Base-by-base conservation (phyloP, 1,140 invertebrate genomes). In the Laupala kohalensis region DNA sequence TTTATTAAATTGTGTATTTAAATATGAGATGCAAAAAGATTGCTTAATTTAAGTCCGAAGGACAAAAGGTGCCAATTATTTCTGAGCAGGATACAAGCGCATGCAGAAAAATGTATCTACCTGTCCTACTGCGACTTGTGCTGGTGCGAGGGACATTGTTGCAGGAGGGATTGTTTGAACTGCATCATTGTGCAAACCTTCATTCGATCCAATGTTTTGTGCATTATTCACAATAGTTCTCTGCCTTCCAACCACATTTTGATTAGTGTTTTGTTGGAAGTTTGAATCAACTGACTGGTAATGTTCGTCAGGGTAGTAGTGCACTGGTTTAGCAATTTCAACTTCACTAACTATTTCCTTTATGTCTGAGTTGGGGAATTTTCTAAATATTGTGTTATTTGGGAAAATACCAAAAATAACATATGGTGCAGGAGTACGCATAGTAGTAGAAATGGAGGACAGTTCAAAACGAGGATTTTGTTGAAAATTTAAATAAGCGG, bases 351-450 rank as follows among this genome's bases (percentile, higher is more conserved):
- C 72, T 27, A 70, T 70, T 67, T 73, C 72, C 30, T 37, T 69
- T 15, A 70, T 26, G 29, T 70, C 63, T 29, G 72, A 70, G 30
- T 73, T 70, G 25, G 72, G 72, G 23, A 70, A 28, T 63, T 73
- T 73, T 26, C 72, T 26, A 65, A 73, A 73, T 15, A 73, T 63
- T 13, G 72, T 73, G 6, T 64, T 64, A 29, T 73, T 73, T 37
- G 72, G 72, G 64, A 70, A 73, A 23, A 73, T 73, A 5, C 72
- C 72, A 70, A 70, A 73, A 24, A 73, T 73, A 26, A 73, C 72
- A 67, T 70, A 73, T 26, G 72, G 72, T n/a, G 28, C 68, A 12
- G 72, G 72, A 15, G 72, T 73, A 26, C 65, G 69, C 25, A 25
- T 9, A 37, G 72, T 73, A 53, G 67, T 68, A 23, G 37, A 53